phyloP scores from a whole-genome alignment of 2,113 vertebrate genomes.

The Sorex fumeus region DNA sequence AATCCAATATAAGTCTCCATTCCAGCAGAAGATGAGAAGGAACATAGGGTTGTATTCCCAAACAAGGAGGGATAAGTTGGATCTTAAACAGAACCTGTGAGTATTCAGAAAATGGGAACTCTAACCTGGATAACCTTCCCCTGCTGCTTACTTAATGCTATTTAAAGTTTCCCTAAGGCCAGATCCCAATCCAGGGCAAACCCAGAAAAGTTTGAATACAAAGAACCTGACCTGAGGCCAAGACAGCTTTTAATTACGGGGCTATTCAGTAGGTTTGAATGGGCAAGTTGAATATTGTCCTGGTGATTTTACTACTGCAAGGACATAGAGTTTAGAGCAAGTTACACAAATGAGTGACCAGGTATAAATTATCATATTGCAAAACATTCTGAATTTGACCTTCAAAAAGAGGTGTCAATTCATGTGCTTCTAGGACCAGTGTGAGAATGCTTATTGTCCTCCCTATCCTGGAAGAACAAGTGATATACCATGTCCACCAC shows the following conservation, averaged over 20 bases:
- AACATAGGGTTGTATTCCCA: background rate
- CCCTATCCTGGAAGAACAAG: background rate
- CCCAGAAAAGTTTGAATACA: background rate
- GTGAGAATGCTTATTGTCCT: background rate
- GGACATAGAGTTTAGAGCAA: background rate
- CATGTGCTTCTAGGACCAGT: background rate
- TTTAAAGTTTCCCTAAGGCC: background rate
- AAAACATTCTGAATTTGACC: conserved; percentile 2
- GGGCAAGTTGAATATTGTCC: background rate
- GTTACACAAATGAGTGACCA: background rate
- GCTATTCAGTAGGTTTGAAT: background rate
- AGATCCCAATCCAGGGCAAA: background rate
- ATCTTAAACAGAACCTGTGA: background rate
- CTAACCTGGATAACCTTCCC: too few species aligned
- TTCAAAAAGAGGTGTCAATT: conserved; percentile 26
- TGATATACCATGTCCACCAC: background rate
- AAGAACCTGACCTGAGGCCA: background rate
- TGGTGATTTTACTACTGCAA: background rate
- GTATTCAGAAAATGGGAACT: background rate
- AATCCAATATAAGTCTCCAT: background rate
- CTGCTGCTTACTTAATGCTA: background rate
- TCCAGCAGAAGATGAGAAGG: background rate
- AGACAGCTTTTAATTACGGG: background rate
- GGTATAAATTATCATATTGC: background rate
- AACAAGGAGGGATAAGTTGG: background rate